phyloP scores from a whole-genome alignment of 1,140 invertebrate species.

The Heterodera carotae region DNA sequence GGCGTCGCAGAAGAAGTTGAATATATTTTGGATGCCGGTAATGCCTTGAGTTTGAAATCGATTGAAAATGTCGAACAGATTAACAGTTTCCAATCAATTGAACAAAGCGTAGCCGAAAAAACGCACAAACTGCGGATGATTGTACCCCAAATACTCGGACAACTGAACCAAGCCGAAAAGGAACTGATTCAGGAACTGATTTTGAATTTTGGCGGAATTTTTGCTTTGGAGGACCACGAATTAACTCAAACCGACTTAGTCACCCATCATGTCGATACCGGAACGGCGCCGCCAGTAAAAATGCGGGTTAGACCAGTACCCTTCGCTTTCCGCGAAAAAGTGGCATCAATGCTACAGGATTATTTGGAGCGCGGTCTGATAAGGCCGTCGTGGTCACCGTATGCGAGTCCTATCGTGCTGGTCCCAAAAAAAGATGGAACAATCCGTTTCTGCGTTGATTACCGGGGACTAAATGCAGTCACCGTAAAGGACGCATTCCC shows the following conservation, averaged over 20 bases:
- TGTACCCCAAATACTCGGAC: not conserved
- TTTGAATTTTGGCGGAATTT: constrained; percentile 18
- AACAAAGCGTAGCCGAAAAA: not conserved
- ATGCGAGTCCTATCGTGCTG: constrained; percentile 68
- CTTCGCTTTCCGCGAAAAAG: constrained; percentile 12
- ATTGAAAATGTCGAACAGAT: not conserved
- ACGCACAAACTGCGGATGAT: not conserved
- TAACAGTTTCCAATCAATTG: not conserved
- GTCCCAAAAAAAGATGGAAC: constrained; percentile 69
- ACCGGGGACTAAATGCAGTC: constrained; percentile 66
- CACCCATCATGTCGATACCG: constrained; percentile 59
- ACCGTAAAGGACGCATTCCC: constrained; percentile 69
- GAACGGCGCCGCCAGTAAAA: constrained; percentile 44
- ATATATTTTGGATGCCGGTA: not conserved
- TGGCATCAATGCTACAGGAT: constrained; percentile 11
- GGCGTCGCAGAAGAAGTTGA: not conserved
- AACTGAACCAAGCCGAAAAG: not conserved
- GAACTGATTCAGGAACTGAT: not conserved
- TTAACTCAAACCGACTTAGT: constrained; percentile 49
- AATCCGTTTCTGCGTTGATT: constrained; percentile 68
- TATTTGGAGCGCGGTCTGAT: constrained; percentile 17
- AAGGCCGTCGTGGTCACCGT: constrained; percentile 64
- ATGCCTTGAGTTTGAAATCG: not conserved
- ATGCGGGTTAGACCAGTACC: constrained; percentile 2
- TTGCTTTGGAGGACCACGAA: constrained; percentile 71